These are phyloP conservation scores for Marmota monax DNA, from an alignment of 2,113 vertebrate genomes.

Conservation along the genomic window DNA sequence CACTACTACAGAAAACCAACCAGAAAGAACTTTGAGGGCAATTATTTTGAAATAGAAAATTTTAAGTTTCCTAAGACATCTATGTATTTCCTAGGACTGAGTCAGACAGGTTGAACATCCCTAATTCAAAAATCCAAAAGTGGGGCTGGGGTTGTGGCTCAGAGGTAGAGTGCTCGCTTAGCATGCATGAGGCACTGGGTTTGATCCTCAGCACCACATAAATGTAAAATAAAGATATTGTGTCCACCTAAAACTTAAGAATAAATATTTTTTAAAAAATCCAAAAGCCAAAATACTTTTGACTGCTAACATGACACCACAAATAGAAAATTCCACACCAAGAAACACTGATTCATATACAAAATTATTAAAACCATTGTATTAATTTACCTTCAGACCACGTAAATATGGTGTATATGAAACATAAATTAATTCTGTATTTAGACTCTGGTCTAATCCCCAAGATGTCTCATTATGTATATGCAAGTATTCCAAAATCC, in stretches of 20 bases:
- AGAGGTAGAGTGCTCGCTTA: no score
- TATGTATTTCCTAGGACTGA: neutral
- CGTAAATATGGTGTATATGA: no score
- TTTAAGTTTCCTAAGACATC: neutral
- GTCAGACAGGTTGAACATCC: neutral
- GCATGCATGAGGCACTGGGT: no score
- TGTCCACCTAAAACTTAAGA: no score
- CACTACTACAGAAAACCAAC: no score
- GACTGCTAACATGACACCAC: neutral
- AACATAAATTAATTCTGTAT: neutral
- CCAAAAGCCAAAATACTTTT: neutral
- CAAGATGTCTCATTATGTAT: neutral
- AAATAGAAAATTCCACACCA: neutral
- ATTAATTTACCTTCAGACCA: no score
- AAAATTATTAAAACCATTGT: neutral
- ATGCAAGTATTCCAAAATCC: neutral
- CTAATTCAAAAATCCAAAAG: neutral
- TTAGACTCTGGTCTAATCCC: neutral
- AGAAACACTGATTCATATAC: neutral
- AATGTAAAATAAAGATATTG: no score
- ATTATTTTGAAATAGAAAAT: conserved; percentile 16
- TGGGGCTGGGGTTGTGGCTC: no score
- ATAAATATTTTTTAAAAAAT: neutral
- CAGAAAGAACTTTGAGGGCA: neutral
- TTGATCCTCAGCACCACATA: no score